A percentile compares a stretch with the other conserved stretches of the same genome.
phyloP scores from a whole-genome alignment of 2,888 invertebrate genomes.

The Andrena fulva region DNA sequence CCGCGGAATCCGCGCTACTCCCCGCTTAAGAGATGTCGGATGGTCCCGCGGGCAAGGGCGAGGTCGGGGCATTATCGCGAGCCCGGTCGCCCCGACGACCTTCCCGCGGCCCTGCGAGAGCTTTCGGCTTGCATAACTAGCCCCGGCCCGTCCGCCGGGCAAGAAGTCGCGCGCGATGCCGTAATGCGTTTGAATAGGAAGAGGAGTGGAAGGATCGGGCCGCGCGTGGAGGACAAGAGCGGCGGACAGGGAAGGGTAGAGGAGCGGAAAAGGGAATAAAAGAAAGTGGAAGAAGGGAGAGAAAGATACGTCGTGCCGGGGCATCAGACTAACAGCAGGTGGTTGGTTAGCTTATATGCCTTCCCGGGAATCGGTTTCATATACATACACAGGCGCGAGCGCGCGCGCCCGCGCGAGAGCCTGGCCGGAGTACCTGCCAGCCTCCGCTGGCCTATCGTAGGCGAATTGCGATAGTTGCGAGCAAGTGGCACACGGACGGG shows the following conservation, averaged over 20 bases:
- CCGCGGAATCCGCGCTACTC: too few relatives aligned
- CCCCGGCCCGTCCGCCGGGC: conserved; percentile 67
- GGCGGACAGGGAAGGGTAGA: conserved; percentile 41
- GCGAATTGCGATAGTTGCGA: conserved; percentile 46
- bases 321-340: conserved; percentile 82
- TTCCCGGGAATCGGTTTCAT: conserved; percentile 81
- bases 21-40: too few relatives aligned
- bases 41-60: too few relatives aligned
- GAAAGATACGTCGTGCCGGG: conserved; percentile 72
- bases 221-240: conserved; percentile 64
- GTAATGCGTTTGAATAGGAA: conserved; percentile 75
- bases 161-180: conserved; percentile 76
- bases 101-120: conserved; percentile 56
- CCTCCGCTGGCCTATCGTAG: conserved; percentile 29
- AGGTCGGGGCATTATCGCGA: conserved; percentile 25
- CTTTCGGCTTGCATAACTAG: conserved; percentile 75
- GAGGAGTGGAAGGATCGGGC: conserved; percentile 50
- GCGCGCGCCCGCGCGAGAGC: too few relatives aligned
- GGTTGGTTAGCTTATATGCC: conserved; percentile 82
- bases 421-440: conserved; percentile 19
- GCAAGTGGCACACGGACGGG: conserved; percentile 12
- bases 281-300: conserved; percentile 66
- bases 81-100: conserved; percentile 37
- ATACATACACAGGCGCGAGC: conserved; percentile 68
- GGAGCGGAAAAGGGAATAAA: conserved; percentile 49